Conservation (phyloP, 2,888 invertebrate species). For the Priapulus caudatus region DNA sequence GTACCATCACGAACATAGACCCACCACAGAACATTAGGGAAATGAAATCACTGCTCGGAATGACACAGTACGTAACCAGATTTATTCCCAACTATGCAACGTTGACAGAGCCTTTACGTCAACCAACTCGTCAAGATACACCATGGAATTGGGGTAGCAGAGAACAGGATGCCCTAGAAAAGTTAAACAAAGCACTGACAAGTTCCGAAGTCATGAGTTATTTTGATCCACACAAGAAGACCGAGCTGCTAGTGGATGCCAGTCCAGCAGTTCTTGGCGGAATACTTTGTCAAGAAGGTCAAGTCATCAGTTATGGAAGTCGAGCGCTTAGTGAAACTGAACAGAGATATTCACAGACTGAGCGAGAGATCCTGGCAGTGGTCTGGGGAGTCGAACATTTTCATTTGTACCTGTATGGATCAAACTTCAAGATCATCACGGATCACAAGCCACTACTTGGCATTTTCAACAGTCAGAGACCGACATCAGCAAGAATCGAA, state of each 20-base stretch:
- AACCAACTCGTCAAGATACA: constrained; percentile 17
- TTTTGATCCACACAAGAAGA: constrained; percentile 16
- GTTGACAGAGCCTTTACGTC: constrained; percentile 19
- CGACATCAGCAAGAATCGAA: constrained; percentile 23
- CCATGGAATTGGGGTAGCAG: constrained; percentile 9
- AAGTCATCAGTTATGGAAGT: constrained; percentile 14
- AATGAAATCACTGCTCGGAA: constrained; percentile 21
- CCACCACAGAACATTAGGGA: constrained; percentile 20
- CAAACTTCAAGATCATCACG: constrained; percentile 24
- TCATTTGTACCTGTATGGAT: too few relatives aligned
- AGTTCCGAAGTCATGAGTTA: too few relatives aligned
- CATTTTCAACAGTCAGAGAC: constrained; percentile 22
- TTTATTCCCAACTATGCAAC: constrained; percentile 23
- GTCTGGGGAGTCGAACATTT: too few relatives aligned
- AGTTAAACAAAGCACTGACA: too few relatives aligned
- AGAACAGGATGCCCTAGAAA: too few relatives aligned
- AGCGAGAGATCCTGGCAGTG: too few relatives aligned
- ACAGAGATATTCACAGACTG: constrained; percentile 21
- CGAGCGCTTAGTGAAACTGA: constrained; percentile 14
- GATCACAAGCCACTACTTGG: constrained; percentile 26
- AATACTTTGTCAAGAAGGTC: background rate
- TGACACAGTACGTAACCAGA: constrained; percentile 20
- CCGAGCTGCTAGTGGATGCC: constrained; percentile 19
- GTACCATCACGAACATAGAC: constrained; percentile 17
- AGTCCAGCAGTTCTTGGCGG: constrained; percentile 18